Evolutionary conservation across 2,888 invertebrate species (phyloP), one percentile per base, ranked within the genome.

Genomic region (Zootermopsis nevadensis): DNA sequence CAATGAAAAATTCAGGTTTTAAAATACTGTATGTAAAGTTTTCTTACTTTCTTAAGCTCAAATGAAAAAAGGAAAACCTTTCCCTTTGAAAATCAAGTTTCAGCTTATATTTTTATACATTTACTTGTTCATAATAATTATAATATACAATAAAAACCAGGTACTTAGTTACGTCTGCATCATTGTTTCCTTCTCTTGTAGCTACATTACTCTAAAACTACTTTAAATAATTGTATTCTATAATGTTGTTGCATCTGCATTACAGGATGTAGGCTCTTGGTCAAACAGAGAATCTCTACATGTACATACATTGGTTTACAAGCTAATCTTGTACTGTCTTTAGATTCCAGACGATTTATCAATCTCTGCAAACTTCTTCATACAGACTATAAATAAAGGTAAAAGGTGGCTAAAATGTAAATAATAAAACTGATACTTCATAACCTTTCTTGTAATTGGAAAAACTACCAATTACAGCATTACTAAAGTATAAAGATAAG

Each of bases 61-160:
- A 80, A 60, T 79, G 69, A 79, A 79, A 74, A 30, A 48, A 82
- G 48, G 66, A 67, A 67, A 67, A 79, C 33, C n/a, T 67, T 66
- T 53, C 80, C 72, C 80, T 83, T 69, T 53, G 79, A 55, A 76
- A 69, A 76, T 83, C 77, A 66, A 76, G 67, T 77, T 80, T 82
- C 77, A 72, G 81, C 82, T 84, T 83, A 60, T 66, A 69, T 83
- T 83, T 84, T 74, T 74, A 82, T 84, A 84, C 80, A 82, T 66
- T 84, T 84, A 79, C 66, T 79, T 79, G 79, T 79, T 66, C 31
- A 79, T 82, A 84, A 84, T 82, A 80, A 83, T 83, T 80, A 81
- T 83, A 82, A 82, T 82, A 81, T 84, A 82, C 80, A 84, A 82
- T 84, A 82, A 83, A 83, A 84, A 84, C 81, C 84, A 84, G 84